phyloP scores from a whole-genome alignment of 2,113 vertebrate species.

The Orientallactaga bullata region DNA sequence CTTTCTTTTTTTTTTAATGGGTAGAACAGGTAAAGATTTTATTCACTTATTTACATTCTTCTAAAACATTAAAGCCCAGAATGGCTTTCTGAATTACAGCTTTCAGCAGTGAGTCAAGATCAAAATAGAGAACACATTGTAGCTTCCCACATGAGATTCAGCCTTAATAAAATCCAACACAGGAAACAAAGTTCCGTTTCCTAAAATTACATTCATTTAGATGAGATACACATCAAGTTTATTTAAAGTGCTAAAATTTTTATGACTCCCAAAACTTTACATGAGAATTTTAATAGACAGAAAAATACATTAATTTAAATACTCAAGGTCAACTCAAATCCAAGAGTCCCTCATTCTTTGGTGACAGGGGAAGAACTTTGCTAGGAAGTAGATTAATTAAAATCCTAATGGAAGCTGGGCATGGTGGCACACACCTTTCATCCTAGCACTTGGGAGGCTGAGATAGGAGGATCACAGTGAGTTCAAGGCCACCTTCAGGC shows the following conservation, averaged over 20 bases:
- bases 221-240: not conserved
- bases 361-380: not conserved
- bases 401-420: not conserved
- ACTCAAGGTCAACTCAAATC: not conserved
- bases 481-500: too few relatives aligned
- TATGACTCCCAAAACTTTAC: not conserved
- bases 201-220: rapidly evolving
- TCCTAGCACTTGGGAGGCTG: too few relatives aligned
- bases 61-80: conserved; percentile 43
- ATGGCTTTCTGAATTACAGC: not conserved
- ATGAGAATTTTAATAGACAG: not conserved
- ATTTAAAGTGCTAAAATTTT: too few relatives aligned
- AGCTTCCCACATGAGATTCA: not conserved
- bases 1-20: too few relatives aligned
- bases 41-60: conserved; percentile 45
- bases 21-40: not conserved
- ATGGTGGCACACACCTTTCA: too few relatives aligned
- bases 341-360: not conserved
- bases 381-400: not conserved
- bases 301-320: conserved; percentile 10
- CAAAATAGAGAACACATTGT: not conserved
- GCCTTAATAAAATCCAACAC: not conserved
- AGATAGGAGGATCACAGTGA: too few relatives aligned
- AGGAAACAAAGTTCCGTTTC: not conserved
- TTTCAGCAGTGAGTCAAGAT: conserved; percentile 45